Base-by-base conservation (phyloP, 2,888 invertebrate species). In the Eupeodes luniger region DNA sequence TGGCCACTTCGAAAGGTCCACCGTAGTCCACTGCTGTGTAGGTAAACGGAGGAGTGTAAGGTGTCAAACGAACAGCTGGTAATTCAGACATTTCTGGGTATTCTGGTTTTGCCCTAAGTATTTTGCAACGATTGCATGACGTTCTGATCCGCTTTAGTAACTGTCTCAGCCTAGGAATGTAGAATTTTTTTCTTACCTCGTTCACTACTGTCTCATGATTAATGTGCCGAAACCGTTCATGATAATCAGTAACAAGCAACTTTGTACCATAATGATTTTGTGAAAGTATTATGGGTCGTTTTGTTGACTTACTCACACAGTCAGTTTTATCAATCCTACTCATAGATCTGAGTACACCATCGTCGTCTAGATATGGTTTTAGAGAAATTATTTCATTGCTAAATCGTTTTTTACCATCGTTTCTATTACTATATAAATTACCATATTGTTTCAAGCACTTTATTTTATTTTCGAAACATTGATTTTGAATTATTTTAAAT, bases 11-110 rank as follows among this genome's bases (percentile, higher is more conserved):
- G 5, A 86, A 44, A 2, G 83, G 83, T 0, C 75, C 85, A 75
- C 85, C 85, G 9, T 79, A 85, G 14, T 85, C 85, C 2, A 78
- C 67, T 11, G 83, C 89, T 4, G 75, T 78, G 19, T 69, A 80
- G 7, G 59, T 55, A 36, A 87, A 82, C 11, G 87, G 76, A 5
- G 55, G 47, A 7, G 62, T 57, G 11, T 77, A 84, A 36, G 81
- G 10, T 12, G 77, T 70, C 74, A 75, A 5, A 0, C 62, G 55
- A 1, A 44, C 66, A 2, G 34, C 7, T 36, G 82, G 85, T 11
- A 76, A 49, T 36, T 34, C 57, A 34, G 62, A 72, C 83, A 77
- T 85, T 59, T 78, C 49, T 4, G 85, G 76, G 0, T 57, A 19
- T 4, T 0, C 14, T 16, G 81, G 77, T n/a, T 16, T 40, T 3